These are phyloP conservation scores for Philereme transversata DNA, from an alignment of 2,888 invertebrate species.

Conservation along the genomic window DNA sequence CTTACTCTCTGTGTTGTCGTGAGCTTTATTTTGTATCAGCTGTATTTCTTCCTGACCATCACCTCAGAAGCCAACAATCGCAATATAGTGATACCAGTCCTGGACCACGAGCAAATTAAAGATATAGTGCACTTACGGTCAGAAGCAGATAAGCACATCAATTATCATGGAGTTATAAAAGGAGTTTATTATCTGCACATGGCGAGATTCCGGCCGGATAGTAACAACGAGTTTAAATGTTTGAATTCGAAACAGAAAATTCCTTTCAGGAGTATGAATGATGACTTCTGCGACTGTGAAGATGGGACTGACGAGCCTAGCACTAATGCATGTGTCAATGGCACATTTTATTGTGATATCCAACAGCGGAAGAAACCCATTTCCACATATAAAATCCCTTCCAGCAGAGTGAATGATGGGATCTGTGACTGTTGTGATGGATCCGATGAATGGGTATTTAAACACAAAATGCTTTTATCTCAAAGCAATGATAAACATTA, in stretches of 20 bases:
- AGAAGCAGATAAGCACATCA: conserved; percentile 68
- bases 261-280: conserved; percentile 85
- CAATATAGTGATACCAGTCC: conserved; percentile 55
- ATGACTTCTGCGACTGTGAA: conserved; percentile 94
- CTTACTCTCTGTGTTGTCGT: conserved; percentile 61
- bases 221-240: conserved; percentile 71
- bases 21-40: conserved; percentile 71
- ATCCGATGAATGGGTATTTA: conserved; percentile 90
- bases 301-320: conserved; percentile 92
- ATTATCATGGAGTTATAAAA: conserved; percentile 67
- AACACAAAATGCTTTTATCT: conserved; percentile 56
- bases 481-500: conserved; percentile 57
- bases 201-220: conserved; percentile 67
- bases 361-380: conserved; percentile 71
- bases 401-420: conserved; percentile 95
- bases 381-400: conserved; percentile 80
- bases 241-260: conserved; percentile 63
- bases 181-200: conserved; percentile 68
- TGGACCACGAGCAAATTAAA: conserved; percentile 51
- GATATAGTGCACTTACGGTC: conserved; percentile 58
- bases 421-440: conserved; percentile 97
- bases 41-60: conserved; percentile 72
- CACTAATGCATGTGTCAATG: conserved; percentile 94
- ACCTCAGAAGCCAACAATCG: conserved; percentile 56
- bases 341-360: conserved; percentile 91